Evolutionary conservation across 2,113 vertebrate genomes (phyloP).

Genomic region (Entomyzon cyanotis): DNA sequence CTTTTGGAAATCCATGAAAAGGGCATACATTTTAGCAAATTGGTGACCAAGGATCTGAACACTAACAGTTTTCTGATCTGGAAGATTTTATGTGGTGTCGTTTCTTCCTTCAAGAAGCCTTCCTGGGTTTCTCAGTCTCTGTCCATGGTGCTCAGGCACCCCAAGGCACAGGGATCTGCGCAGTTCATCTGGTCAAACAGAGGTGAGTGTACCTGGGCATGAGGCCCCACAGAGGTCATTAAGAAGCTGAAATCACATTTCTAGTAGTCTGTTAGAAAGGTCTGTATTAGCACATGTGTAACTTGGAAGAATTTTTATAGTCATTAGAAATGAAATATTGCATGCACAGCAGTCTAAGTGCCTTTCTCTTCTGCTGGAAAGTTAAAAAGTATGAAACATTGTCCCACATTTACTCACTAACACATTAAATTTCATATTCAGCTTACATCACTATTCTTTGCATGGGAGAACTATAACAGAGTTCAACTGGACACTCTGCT

Average conservation of each 20-base stretch:
- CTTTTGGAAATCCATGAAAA: not conserved
- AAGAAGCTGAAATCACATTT: not conserved
- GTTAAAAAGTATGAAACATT: not conserved
- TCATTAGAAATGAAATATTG: not conserved
- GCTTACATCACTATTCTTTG: constrained; percentile 10
- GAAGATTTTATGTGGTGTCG: not conserved
- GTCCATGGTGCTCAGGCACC: constrained; percentile 47
- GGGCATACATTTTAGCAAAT: not conserved
- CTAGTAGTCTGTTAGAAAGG: not conserved
- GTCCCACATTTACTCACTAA: not conserved
- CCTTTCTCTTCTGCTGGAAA: not conserved
- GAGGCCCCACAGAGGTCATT: not conserved
- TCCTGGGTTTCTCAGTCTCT: not conserved
- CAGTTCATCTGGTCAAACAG: not conserved
- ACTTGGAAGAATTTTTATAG: not conserved
- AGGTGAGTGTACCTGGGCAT: not conserved
- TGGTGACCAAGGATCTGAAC: not conserved
- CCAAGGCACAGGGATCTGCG: rapidly evolving
- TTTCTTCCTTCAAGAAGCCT: not conserved
- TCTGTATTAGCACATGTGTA: not conserved
- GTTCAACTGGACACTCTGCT: constrained; percentile 4
- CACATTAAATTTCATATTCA: not conserved
- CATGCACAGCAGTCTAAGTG: not conserved
- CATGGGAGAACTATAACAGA: not conserved
- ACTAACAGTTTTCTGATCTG: not conserved